Percentiles rank a stretch among this genome's conserved stretches.
phyloP scores from a whole-genome alignment of 2,797 vertebrate genomes.

The Lepus oiostolus region DNA sequence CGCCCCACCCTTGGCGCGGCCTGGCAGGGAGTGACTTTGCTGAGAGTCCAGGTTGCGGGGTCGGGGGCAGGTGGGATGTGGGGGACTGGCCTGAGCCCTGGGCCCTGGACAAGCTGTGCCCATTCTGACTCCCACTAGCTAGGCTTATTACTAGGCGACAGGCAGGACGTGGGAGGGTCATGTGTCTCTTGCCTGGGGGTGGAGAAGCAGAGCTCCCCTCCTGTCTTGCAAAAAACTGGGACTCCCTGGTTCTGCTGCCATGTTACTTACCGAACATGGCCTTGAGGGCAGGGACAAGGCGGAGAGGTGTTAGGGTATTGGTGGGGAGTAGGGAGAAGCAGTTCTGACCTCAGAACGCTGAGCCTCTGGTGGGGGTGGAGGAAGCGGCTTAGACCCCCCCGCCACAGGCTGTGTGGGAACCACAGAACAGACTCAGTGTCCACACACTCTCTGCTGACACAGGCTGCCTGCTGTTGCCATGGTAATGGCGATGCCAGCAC shows the following conservation, averaged over 20 bases:
- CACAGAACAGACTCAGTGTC: background rate
- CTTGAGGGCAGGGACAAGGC: background rate
- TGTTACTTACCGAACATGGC: background rate
- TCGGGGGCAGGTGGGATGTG: background rate
- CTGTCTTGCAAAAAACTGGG: background rate
- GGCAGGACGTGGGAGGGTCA: background rate
- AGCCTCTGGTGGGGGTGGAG: background rate
- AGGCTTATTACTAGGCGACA: background rate
- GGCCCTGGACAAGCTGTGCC: background rate
- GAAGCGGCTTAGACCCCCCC: background rate
- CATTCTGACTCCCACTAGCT: background rate
- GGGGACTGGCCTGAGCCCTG: background rate
- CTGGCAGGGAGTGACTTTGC: background rate
- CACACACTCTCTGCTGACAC: slow-evolving; percentile 59
- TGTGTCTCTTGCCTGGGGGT: background rate
- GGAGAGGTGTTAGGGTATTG: too few species aligned
- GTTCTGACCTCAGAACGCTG: slow-evolving; percentile 1
- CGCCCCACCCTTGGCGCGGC: background rate
- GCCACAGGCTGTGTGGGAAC: slow-evolving; percentile 48
- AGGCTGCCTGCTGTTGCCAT: slow-evolving; percentile 62
- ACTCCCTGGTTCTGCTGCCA: slow-evolving; percentile 20
- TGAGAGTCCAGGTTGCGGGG: background rate
- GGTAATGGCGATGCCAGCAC: background rate
- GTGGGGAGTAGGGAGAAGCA: too few species aligned
- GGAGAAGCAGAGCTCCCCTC: background rate